These are phyloP conservation scores for Tapera naevia DNA, from an alignment of 2,797 vertebrate genomes.

Conservation along the genomic window DNA sequence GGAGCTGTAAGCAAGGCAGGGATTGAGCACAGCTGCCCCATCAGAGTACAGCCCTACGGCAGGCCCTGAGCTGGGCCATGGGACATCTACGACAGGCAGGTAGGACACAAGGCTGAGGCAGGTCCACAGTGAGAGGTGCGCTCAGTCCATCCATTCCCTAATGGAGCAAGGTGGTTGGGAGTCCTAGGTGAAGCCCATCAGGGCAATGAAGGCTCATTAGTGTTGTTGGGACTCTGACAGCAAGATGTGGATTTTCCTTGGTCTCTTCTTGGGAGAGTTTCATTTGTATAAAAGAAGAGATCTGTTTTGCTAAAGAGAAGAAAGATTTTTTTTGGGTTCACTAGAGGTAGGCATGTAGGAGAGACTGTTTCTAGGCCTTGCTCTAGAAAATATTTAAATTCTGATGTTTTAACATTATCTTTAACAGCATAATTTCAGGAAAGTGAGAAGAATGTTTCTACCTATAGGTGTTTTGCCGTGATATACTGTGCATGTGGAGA, in stretches of 20 bases:
- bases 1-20: neutral
- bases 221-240: neutral
- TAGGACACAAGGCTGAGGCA: neutral
- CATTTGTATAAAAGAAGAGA: neutral
- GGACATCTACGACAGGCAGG: accelerated
- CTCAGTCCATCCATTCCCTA: too few relatives aligned
- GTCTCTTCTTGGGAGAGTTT: neutral
- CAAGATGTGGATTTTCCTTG: neutral
- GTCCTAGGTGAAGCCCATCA: neutral
- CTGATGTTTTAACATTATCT: neutral
- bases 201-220: neutral
- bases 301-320: too few relatives aligned
- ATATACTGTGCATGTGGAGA: accelerated
- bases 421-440: neutral
- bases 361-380: neutral
- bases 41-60: too few relatives aligned
- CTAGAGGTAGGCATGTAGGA: neutral
- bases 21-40: neutral
- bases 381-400: neutral
- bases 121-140: neutral
- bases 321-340: neutral
- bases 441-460: neutral
- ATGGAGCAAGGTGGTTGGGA: neutral
- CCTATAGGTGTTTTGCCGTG: neutral
- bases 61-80: neutral